phyloP scores from a whole-genome alignment of 2,888 invertebrate genomes.

The Caenorhabditis sinica region DNA sequence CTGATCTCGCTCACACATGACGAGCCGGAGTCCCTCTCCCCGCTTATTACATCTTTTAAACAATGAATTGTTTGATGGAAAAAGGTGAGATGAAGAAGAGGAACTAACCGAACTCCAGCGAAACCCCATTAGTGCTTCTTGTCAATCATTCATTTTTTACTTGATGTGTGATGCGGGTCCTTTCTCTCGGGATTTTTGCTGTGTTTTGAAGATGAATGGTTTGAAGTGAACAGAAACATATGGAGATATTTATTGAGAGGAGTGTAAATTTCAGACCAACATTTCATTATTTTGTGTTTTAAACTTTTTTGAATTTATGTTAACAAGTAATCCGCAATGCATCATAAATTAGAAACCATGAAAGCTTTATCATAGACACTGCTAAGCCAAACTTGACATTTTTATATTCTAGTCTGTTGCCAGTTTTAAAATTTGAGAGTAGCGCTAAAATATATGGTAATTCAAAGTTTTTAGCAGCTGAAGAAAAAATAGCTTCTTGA shows the following conservation, averaged over 20 bases:
- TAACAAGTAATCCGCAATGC: not conserved
- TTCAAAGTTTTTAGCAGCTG: no score
- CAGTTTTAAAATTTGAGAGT: no score
- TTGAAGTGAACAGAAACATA: not conserved
- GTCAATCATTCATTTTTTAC: slow-evolving; percentile 12
- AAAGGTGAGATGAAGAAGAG: slow-evolving; percentile 45
- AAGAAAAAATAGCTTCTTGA: no score
- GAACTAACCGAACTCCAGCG: slow-evolving; percentile 21
- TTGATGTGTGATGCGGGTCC: not conserved
- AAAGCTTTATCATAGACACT: no score
- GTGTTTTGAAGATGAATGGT: not conserved
- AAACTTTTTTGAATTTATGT: no score
- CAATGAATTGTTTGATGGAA: slow-evolving; percentile 65
- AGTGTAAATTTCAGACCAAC: not conserved
- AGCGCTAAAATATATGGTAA: no score
- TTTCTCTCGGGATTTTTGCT: not conserved
- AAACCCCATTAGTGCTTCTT: slow-evolving; percentile 30
- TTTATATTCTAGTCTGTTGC: no score
- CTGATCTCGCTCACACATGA: slow-evolving; percentile 63
- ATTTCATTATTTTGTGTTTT: not conserved
- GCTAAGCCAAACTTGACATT: no score
- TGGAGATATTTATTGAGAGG: not conserved
- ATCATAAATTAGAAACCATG: not conserved
- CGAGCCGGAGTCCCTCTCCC: slow-evolving; percentile 36
- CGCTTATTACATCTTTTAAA: slow-evolving; percentile 66